A percentile compares a stretch with the other conserved stretches of the same genome.
Evolutionary conservation across 2,797 vertebrate species (phyloP).

Genomic region (Coregonus suidteri): DNA sequence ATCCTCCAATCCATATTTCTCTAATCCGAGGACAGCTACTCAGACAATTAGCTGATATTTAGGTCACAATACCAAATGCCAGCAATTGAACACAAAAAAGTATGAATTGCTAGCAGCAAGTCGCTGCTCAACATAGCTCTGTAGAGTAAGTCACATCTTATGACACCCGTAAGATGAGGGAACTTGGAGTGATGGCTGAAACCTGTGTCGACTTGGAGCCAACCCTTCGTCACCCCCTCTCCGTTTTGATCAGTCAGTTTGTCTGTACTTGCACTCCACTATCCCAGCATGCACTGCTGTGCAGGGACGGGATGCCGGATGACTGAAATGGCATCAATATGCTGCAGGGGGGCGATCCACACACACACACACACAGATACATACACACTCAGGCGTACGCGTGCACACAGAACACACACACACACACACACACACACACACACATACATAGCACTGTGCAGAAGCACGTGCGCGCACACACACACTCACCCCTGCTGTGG

Average conservation of each 20-base stretch:
- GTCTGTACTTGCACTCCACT: constrained; percentile 48
- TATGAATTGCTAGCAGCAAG: constrained; percentile 33
- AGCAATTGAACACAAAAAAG: neutral
- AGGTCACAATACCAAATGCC: neutral
- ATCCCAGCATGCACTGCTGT: constrained; percentile 40
- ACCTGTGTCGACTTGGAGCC: constrained; percentile 35
- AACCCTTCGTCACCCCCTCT: constrained; percentile 48
- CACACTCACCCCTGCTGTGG: constrained; percentile 62
- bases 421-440: neutral
- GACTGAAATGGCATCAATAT: constrained; percentile 66
- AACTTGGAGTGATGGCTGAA: constrained; percentile 49
- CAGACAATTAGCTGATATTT: neutral
- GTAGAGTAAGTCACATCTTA: constrained; percentile 5
- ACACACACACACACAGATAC: neutral
- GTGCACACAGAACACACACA: neutral
- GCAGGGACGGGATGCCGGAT: constrained; percentile 54
- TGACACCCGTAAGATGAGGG: constrained; percentile 19
- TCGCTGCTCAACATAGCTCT: constrained; percentile 42
- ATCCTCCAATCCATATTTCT: constrained; percentile 7
- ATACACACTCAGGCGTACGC: neutral
- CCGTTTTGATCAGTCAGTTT: constrained; percentile 64
- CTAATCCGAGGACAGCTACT: constrained; percentile 9
- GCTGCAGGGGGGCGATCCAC: constrained; percentile 50
- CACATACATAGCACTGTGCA: neutral
- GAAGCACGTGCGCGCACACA: constrained; percentile 20